A percentile compares a stretch with the other conserved stretches of the same genome.
Evolutionary conservation across 2,797 vertebrate genomes (phyloP).

Genomic region (Glyptemys insculpta): DNA sequence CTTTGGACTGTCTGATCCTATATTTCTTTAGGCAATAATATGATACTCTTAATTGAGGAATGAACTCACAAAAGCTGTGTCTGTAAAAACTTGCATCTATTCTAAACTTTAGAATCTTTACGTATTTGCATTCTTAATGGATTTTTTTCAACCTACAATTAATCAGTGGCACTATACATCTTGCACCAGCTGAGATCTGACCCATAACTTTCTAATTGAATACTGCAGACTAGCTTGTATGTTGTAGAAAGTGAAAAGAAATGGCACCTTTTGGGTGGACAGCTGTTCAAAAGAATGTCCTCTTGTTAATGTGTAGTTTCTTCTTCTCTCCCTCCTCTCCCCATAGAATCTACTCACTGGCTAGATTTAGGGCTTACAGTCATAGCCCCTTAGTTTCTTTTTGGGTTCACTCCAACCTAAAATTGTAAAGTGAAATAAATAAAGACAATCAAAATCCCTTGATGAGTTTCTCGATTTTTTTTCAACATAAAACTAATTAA

Average conservation of each 20-base stretch:
- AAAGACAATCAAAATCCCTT: background rate
- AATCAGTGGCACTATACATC: background rate
- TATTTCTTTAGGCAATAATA: background rate
- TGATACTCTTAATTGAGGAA: background rate
- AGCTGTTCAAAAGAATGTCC: background rate
- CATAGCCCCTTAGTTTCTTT: background rate
- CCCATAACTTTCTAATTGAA: background rate
- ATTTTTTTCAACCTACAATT: background rate
- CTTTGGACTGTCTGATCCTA: background rate
- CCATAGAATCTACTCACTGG: background rate
- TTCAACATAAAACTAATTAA: background rate
- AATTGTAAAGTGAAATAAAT: background rate
- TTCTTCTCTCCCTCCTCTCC: background rate
- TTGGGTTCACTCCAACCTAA: background rate
- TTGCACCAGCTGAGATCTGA: background rate
- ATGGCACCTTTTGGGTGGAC: rapidly evolving
- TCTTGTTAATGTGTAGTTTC: background rate
- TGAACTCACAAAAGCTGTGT: background rate
- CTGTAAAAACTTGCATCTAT: background rate
- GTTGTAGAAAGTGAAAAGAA: background rate
- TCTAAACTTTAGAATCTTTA: background rate
- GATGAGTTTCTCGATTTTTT: rapidly evolving
- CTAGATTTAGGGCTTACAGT: background rate
- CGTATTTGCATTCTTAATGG: background rate
- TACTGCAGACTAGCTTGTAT: background rate